These are phyloP conservation scores for Novumbra hubbsi DNA, from an alignment of 2,797 vertebrate genomes.

Conservation along the genomic window DNA sequence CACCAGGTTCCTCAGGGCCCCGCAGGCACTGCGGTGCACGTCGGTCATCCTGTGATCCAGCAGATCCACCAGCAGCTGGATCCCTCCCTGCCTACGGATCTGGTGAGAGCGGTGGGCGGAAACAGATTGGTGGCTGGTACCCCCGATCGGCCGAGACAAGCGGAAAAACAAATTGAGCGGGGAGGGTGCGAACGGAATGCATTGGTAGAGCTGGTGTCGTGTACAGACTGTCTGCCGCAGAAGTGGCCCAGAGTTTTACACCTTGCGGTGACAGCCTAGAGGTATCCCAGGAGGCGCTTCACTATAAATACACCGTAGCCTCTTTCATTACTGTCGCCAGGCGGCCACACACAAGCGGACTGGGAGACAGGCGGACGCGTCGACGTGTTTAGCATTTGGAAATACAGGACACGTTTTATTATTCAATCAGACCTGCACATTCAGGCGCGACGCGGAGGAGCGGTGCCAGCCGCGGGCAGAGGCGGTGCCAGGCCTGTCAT, in stretches of 20 bases:
- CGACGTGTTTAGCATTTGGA: not conserved
- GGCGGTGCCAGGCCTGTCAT: not conserved
- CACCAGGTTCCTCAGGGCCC: constrained; percentile 92
- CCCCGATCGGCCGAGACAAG: not conserved
- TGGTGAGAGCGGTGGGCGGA: constrained; percentile 51
- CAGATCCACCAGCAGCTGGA: constrained; percentile 95
- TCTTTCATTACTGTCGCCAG: no score
- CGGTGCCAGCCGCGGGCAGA: not conserved
- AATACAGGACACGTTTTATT: no score
- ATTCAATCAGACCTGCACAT: not conserved
- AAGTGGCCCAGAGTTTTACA: not conserved
- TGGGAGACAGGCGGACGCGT: not conserved
- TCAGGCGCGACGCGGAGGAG: not conserved
- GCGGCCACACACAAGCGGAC: not conserved
- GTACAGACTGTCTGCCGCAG: not conserved
- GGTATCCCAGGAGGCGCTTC: not conserved
- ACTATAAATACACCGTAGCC: not conserved
- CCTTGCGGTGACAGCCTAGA: not conserved
- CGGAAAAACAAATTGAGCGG: not conserved
- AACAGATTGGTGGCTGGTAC: not conserved
- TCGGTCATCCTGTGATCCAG: constrained; percentile 96
- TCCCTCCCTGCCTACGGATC: constrained; percentile 96
- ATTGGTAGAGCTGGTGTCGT: not conserved
- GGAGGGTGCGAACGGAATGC: not conserved
- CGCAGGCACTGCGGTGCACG: constrained; percentile 96